A percentile compares a stretch with the other conserved stretches of the same genome.
phyloP scores from a whole-genome alignment of 2,113 vertebrate genomes.

The Gorsachius goisagi region DNA sequence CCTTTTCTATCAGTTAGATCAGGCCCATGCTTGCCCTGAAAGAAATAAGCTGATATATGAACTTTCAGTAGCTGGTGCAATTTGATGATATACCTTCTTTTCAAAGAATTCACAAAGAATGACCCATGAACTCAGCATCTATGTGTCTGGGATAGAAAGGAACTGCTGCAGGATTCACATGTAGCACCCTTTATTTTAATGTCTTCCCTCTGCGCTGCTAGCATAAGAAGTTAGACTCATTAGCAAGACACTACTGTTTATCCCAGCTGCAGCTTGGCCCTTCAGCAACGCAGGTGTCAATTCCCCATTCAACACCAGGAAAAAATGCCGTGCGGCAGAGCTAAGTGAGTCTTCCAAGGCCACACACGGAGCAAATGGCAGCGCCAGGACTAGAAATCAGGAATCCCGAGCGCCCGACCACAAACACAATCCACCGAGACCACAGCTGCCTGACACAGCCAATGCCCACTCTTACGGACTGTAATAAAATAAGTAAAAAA shows the following conservation, averaged over 20 bases:
- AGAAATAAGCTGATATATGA: neutral
- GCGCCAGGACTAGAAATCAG: neutral
- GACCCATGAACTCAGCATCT: neutral
- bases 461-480: slow-evolving; percentile 2
- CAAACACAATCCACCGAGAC: neutral
- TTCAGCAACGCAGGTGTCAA: slow-evolving; percentile 3
- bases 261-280: slow-evolving; percentile 15
- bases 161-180: neutral
- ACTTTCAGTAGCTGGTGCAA: neutral
- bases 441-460: slow-evolving; percentile 32
- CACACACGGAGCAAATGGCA: neutral
- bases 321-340: neutral
- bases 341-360: slow-evolving; percentile 32
- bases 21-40: neutral
- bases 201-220: neutral
- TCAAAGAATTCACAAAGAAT: neutral
- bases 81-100: neutral
- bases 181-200: neutral
- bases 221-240: neutral
- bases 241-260: neutral
- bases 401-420: slow-evolving; percentile 6
- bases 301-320: neutral
- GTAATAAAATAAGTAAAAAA: neutral
- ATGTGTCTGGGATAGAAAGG: neutral
- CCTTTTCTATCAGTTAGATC: neutral